Percentiles rank a stretch among this genome's conserved stretches.
These are phyloP conservation scores for Xiphophorus birchmanni DNA, from an alignment of 2,797 vertebrate species.

Conservation along the genomic window DNA sequence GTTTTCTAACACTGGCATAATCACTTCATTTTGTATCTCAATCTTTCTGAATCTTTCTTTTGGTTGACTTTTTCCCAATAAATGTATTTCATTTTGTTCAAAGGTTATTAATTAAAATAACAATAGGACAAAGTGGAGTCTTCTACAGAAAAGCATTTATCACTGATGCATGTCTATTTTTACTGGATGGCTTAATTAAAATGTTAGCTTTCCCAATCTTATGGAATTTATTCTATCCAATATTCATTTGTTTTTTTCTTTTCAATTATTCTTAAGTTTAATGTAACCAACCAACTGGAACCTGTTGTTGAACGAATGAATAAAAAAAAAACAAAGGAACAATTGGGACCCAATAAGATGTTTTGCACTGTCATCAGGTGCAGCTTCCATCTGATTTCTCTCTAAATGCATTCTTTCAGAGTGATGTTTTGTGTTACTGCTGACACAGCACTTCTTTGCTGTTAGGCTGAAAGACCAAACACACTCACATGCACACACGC, in stretches of 20 bases:
- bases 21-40: background rate
- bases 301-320: background rate
- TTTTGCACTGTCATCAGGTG: slow-evolving; percentile 17
- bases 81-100: background rate
- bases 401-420: slow-evolving; percentile 29
- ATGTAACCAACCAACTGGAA: background rate
- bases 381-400: slow-evolving; percentile 23
- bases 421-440: slow-evolving; percentile 40
- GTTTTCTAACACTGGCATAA: background rate
- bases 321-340: background rate
- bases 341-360: background rate
- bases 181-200: background rate
- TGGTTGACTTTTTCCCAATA: background rate
- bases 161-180: background rate
- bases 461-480: slow-evolving; percentile 16
- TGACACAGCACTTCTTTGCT: slow-evolving; percentile 41
- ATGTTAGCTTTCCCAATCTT: background rate
- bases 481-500: slow-evolving; percentile 17
- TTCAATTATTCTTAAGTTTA: background rate
- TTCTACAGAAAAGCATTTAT: background rate
- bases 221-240: background rate
- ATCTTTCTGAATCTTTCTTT: background rate
- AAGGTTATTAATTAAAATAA: background rate
- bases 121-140: background rate
- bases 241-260: background rate